phyloP scores from a whole-genome alignment of 2,888 invertebrate species.

The Scaptomyza reducta region DNA sequence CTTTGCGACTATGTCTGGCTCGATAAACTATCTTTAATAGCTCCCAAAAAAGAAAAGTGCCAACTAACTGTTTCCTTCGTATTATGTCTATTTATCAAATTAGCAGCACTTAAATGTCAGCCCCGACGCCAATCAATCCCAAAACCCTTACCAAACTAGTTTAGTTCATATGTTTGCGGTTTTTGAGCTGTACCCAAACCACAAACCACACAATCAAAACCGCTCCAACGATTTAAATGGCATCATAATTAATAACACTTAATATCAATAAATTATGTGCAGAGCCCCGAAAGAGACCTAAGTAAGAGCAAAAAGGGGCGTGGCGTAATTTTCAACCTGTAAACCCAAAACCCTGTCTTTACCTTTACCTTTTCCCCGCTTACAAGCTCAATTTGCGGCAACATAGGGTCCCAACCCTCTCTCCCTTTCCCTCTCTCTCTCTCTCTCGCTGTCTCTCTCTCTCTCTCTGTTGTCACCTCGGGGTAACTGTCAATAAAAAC shows the following conservation, averaged over 20 bases:
- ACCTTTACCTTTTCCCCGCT: background rate
- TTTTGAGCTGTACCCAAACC: conserved; percentile 4
- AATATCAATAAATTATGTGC: conserved; percentile 71
- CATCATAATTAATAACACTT: conserved; percentile 75
- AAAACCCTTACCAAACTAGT: no score
- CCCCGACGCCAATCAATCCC: no score
- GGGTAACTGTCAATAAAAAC: conserved; percentile 43
- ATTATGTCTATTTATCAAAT: no score
- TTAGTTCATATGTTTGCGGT: background rate
- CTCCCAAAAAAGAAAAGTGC: no score
- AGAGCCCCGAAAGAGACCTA: conserved; percentile 2
- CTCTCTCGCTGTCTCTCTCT: background rate
- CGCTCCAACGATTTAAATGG: conserved; percentile 34
- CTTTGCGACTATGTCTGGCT: no score
- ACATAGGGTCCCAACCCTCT: background rate
- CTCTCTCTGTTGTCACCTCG: conserved; percentile 13
- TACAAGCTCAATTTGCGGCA: conserved; percentile 6
- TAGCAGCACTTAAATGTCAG: no score
- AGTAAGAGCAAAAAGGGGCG: background rate
- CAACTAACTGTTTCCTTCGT: no score
- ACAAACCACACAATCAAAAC: conserved; percentile 34
- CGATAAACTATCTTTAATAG: no score
- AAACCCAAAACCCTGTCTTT: background rate
- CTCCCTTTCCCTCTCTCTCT: background rate
- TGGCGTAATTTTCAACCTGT: background rate